Evolutionary conservation across 1,140 invertebrate species (phyloP), one percentile per base, ranked within the genome.

Genomic region (Apis dorsata): DNA sequence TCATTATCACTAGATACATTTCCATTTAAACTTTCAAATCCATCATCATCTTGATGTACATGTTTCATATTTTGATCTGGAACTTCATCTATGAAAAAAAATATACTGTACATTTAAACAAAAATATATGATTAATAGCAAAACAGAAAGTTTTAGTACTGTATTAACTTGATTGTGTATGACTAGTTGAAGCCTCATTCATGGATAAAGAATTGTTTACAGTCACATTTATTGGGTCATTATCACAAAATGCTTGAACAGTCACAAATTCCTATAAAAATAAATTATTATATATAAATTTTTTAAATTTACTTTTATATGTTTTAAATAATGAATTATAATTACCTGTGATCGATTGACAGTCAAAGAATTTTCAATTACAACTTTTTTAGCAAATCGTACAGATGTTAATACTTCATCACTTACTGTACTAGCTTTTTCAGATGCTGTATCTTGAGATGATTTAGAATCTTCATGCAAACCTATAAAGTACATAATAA

Each of bases 1-100:
- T 95, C 95, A 90, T 95, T 95, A 72, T 96, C 96, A 92, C 97
- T 96, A 2, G 97, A 97, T 84, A 96, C 96, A 91, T 97, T 97
- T 21, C 97, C 96, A 91, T 97, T 97, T n/a, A 98, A 94, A 91
- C 97, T 97, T 93, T 97, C 97, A 92, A 98, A 97, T 21, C 97
- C 97, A 92, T 98, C 97, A 90, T 98, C 97, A 68, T 97, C 97
- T 79, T 92, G 93, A 86, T 93, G 91, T 62, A 93, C 86, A 86
- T 88, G 91, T 79, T 82, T 86, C 63, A 80, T 71, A 85, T 80
- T 89, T 85, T 89, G 86, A 75, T 86, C 84, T 85, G 80, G 69
- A 49, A 80, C 66, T 82, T 89, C 53, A 84, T 87, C 86, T 89
- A 70, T 81, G 76, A 34, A 17, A 57, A 44, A 70, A 63, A 65